Evolutionary conservation across 2,888 invertebrate genomes (phyloP), one percentile per base, ranked within the genome.

Genomic region (Boloria selene): DNA sequence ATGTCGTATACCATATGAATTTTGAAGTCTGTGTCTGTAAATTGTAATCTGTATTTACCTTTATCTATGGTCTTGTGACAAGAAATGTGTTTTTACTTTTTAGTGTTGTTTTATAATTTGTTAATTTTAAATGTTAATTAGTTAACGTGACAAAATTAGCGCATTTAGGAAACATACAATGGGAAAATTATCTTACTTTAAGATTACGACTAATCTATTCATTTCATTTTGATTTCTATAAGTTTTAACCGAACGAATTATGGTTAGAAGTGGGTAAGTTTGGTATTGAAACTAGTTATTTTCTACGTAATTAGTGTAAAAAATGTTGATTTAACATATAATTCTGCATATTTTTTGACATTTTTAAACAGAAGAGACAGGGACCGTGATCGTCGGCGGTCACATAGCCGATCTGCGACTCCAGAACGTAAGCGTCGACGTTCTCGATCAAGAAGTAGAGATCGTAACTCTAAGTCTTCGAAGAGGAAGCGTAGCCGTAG

Each of bases 401-500:
- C 94, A 2, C 93, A 93, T 65, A 94, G 94, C 68, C 89, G 94
- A 54, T 94, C 94, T 38, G 84, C 83, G 10, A 90, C 93, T 47
- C 93, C 93, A 14, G 94, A 94, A 56, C 93, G 94, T 61, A 91
- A 91, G 70, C 80, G 91, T 18, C 91, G 94, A 71, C 88, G 94
- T 44, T 92, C 94, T 7, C 86, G 94, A 45, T 94, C 94, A 0
- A 88, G 93, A 54, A 94, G 94, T 74, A 87, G 94, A 65, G 95
- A 95, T 55, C 88, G 95, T 64, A 83, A 85, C 54, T 87, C 94
- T 10, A 94, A 95, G 79, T 89, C 93, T 26, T 90, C 91, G 16
- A 93, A 95, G 70, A 93, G 94, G 75, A 93, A 95, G 75, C 93
- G 95, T 66, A 95, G 95, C 75, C 93, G 95, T 73, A 95, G 95